Base-by-base conservation (phyloP, 2,888 invertebrate species). In the Cheilosia soror region DNA sequence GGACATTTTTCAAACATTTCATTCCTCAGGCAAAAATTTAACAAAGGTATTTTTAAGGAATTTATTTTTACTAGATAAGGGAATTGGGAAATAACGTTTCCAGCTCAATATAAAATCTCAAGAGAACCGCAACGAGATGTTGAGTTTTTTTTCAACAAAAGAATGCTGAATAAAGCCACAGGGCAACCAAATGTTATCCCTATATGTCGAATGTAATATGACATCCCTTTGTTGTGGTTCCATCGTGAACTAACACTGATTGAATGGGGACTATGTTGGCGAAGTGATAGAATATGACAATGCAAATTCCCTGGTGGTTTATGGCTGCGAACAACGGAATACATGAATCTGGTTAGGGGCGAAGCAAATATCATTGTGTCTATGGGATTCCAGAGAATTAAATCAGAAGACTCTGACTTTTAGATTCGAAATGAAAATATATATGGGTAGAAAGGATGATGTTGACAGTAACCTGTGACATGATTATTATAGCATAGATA, bases 251-350 rank as follows among this genome's bases (percentile, higher is more conserved):
- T 60, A 77, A 53, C 60, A 55, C 77, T 77, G 68, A 77, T 77
- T 77, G 69, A 77, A 68, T 77, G 29, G 68, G 77, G 77, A 77
- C 53, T 53, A 60, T 20, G 58, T 53, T 62, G 62, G 15, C 53
- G 44, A 44, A 69, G 49, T 68, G 53, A 60, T 62, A 62, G 68
- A 77, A 68, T 68, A 55, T 62, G 68, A 77, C 68, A 60, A 53
- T 53, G 60, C 40, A 51, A 68, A 69, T 33, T 77, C 77, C 53
- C 62, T n/a, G 20, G 44, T 62, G 77, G 60, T 62, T 69, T 15
- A 6, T 51, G 42, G 49, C 29, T 37, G n/a, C 9, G 68, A 60
- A 51, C 42, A 69, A 31, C 33, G 68, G 33, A 53, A n/a, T 53
- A 25, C 27, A 13, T 53, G 68, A 51, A 55, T 58, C 58, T 25